These are phyloP conservation scores for Sminthurinus aureus DNA, from an alignment of 2,888 invertebrate species.

Conservation along the genomic window DNA sequence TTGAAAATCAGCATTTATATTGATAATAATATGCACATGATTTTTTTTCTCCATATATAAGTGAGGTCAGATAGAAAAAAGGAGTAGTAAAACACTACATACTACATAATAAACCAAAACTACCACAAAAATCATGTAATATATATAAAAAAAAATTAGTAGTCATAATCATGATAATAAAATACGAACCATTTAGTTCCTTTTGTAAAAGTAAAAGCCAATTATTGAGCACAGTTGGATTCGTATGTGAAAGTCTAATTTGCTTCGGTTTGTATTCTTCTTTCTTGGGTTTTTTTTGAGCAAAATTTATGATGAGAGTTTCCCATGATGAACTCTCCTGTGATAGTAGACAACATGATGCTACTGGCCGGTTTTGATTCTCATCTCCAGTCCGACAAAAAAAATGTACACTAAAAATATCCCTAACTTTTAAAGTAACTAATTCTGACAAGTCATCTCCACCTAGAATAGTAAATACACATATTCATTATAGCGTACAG, in stretches of 20 bases:
- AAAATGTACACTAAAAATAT: slow-evolving; percentile 53
- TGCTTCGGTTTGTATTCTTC: slow-evolving; percentile 48
- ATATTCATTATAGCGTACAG: neutral
- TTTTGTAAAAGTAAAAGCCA: slow-evolving; percentile 52
- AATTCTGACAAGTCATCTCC: slow-evolving; percentile 59
- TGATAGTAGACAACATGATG: slow-evolving; percentile 35
- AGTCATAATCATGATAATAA: neutral
- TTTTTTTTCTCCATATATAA: no score
- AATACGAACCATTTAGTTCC: slow-evolving; percentile 45
- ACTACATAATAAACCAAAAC: no score
- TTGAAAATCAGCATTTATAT: no score
- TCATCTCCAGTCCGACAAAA: slow-evolving; percentile 34
- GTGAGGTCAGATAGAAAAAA: no score
- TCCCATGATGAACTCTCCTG: slow-evolving; percentile 43
- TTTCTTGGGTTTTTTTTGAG: slow-evolving; percentile 52
- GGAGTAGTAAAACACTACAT: no score
- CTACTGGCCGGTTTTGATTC: slow-evolving; percentile 31
- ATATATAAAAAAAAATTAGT: neutral
- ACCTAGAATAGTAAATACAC: slow-evolving; percentile 42
- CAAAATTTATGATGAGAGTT: slow-evolving; percentile 52
- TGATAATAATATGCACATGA: no score
- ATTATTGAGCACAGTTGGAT: slow-evolving; percentile 51
- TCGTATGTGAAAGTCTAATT: slow-evolving; percentile 52
- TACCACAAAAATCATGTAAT: neutral
- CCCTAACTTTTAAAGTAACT: slow-evolving; percentile 56